Evolutionary conservation across 35 echinoderm and acorn worm species (phyloP).

Genomic region (Stichopus chloronotus): DNA sequence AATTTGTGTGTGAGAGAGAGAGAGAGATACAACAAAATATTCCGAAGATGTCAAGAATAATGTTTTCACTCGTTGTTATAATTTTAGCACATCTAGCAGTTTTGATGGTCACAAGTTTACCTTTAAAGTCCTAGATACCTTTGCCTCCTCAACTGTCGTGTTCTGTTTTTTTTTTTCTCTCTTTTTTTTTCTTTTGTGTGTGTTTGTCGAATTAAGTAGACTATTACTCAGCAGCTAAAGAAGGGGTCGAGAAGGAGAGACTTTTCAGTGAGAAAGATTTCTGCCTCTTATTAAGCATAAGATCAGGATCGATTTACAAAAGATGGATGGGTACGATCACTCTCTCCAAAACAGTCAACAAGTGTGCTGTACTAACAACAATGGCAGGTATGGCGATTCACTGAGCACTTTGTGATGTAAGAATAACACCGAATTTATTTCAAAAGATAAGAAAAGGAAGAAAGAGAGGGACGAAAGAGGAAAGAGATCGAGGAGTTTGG

Average conservation of each 20-base stretch:
- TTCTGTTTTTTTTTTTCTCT: too few species aligned
- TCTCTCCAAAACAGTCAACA: not conserved
- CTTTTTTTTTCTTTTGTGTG: too few species aligned
- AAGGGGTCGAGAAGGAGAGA: not conserved
- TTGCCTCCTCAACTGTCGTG: too few species aligned
- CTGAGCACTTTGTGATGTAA: not conserved
- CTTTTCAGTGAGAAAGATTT: constrained; percentile 31
- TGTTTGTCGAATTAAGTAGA: not conserved
- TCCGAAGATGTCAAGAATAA: too few species aligned
- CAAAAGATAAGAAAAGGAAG: not conserved
- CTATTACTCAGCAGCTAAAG: not conserved
- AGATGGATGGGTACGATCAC: constrained; percentile 32
- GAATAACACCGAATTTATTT: not conserved
- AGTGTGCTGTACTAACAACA: not conserved
- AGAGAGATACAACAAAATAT: too few species aligned
- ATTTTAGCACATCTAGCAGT: too few species aligned
- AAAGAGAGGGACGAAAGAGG: not conserved
- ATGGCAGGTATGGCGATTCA: not conserved
- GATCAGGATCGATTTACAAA: constrained; percentile 4
- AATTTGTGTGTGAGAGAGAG: too few species aligned
- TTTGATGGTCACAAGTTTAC: too few species aligned
- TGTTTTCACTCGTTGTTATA: too few species aligned
- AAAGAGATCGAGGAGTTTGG: not conserved
- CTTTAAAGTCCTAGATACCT: too few species aligned
- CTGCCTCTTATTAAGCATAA: constrained; percentile 12